Base-by-base conservation (phyloP, 2,797 vertebrate genomes). In the Acrossocheilus fasciatus region DNA sequence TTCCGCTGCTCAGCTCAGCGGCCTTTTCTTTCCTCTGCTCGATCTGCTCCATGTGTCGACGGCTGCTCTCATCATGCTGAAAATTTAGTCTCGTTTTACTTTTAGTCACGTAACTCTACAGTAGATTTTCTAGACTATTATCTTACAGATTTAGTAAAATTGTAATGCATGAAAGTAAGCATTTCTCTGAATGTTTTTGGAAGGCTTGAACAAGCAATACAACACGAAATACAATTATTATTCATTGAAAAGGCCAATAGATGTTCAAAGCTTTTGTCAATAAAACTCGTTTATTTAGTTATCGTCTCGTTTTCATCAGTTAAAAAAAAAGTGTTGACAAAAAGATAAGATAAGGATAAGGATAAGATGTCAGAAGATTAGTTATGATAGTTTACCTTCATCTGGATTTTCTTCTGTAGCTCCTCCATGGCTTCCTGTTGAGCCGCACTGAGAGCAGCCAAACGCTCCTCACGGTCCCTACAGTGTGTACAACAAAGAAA, bases 371-470 rank as follows among this genome's bases (percentile, higher is more conserved):
- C 47, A 69, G 36, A 64, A 18, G 15, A 34, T 18, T 43, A n/a
- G 9, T 39, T 79, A 1, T 36, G 18, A 72, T 68, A 17, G 30
- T 39, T 86, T 91, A 97, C 98, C 96, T 99, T 99, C 93, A 98
- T 96, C 89, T 99, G 98, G 88, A 99, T 99, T 93, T 99, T 99
- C 90, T 99, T 99, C 94, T 99, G 98, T 15, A 99, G 94, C 87
- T 99, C 98, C 90, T 99, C 98, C 98, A 99, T 96, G 82, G 98
- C 98, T 89, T 99, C 98, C 90, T 99, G 98, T 52, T 99, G 98
- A 88, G 98, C 98, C 59, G 98, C 98, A 2, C 97, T 99, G 57
- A 99, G 96, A 36, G 98, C 98, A 69, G 98, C 98, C 89, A 99
- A 89, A 4, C 98, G 96, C 87, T 99, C 98, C 84, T 99, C 98